These are phyloP conservation scores for Porites lobata DNA, from an alignment of 92 coral and sea anemone species.

Conservation along the genomic window DNA sequence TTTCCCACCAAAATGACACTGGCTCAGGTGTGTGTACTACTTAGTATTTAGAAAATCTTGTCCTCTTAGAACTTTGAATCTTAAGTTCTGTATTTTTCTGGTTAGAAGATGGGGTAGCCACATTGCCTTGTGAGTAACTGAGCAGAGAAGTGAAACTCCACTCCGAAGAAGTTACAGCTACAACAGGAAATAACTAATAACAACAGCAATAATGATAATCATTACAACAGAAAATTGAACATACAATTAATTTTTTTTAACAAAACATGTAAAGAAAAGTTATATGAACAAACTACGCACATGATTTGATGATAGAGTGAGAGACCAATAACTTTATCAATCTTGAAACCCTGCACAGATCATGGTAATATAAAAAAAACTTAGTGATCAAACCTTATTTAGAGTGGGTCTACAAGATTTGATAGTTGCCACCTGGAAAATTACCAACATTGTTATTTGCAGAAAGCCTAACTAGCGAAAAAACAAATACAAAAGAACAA, in stretches of 20 bases:
- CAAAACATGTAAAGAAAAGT: conserved; percentile 6
- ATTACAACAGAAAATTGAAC: background rate
- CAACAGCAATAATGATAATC: background rate
- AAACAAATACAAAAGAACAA: background rate
- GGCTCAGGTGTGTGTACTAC: too few relatives aligned
- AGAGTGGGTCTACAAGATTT: background rate
- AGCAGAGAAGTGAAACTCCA: background rate
- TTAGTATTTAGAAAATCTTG: too few relatives aligned
- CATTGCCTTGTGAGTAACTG: background rate
- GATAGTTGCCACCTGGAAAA: background rate
- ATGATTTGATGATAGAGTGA: background rate
- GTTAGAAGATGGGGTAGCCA: background rate
- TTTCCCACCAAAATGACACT: too few relatives aligned
- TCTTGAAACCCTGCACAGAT: too few relatives aligned
- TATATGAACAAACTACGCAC: background rate
- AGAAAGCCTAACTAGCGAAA: background rate
- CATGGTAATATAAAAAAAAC: background rate
- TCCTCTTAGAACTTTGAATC: too few relatives aligned
- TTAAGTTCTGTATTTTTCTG: background rate
- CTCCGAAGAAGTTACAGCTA: background rate
- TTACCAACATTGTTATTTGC: background rate
- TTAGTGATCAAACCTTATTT: too few relatives aligned
- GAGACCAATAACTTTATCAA: background rate
- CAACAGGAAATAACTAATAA: background rate
- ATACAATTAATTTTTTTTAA: background rate